Evolutionary conservation across 2,113 vertebrate genomes (phyloP).

Genomic region (Sylvia atricapilla): DNA sequence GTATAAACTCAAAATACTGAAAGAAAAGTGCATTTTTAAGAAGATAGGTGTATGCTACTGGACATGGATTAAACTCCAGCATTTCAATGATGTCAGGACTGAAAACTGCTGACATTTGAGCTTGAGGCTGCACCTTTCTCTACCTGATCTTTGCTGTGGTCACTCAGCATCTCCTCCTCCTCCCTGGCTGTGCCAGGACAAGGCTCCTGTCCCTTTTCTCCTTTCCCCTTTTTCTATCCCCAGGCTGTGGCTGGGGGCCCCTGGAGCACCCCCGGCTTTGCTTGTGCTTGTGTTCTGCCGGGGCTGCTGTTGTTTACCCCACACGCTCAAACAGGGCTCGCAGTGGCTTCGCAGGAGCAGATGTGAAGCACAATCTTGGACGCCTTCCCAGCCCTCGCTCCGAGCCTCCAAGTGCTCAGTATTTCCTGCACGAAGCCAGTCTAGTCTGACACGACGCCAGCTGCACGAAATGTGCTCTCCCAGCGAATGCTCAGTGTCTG

Average conservation of each 20-base stretch:
- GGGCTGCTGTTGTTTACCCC: slow-evolving; percentile 59
- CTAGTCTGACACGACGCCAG: slow-evolving; percentile 65
- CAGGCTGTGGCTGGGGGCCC: not conserved
- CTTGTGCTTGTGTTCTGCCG: slow-evolving; percentile 50
- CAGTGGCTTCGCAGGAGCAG: slow-evolving; percentile 69
- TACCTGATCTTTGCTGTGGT: not conserved
- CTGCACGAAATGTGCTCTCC: slow-evolving; percentile 29
- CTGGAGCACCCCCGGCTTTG: not conserved
- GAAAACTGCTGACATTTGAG: not conserved
- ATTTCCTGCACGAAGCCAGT: slow-evolving; percentile 71
- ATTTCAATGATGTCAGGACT: not conserved
- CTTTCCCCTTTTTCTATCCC: too few relatives aligned
- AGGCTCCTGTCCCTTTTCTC: not conserved
- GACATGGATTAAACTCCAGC: not conserved
- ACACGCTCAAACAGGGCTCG: slow-evolving; percentile 51
- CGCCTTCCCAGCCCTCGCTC: slow-evolving; percentile 64
- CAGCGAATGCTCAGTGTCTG: slow-evolving; percentile 31
- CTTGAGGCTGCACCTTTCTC: not conserved
- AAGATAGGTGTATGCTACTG: too few relatives aligned
- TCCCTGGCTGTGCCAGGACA: too few relatives aligned
- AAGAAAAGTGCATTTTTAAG: too few relatives aligned
- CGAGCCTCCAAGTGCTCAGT: slow-evolving; percentile 71
- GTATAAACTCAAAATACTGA: too few relatives aligned
- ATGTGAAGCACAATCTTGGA: slow-evolving; percentile 77
- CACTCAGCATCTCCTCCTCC: too few relatives aligned